Percentiles rank a stretch among this genome's conserved stretches.
Conservation (phyloP, 2,888 invertebrate species). For the Cheilosia scutellata region DNA sequence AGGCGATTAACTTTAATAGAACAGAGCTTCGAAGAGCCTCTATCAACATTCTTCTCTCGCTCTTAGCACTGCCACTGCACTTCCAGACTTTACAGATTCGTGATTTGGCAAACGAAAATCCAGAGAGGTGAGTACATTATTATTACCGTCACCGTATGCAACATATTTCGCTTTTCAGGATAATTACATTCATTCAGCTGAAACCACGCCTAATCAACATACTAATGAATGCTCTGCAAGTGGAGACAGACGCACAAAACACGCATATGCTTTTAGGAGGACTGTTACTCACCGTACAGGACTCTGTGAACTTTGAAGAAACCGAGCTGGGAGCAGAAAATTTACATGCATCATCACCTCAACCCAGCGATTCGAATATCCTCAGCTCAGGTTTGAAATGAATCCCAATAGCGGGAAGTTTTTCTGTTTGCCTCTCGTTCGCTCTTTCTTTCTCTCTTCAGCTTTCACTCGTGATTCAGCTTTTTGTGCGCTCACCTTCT, state of each 20-base stretch:
- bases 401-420: constrained; percentile 20
- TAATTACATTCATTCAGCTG: constrained; percentile 88
- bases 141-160: constrained; percentile 61
- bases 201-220: constrained; percentile 92
- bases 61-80: constrained; percentile 96
- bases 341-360: constrained; percentile 85
- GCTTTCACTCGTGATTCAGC: constrained; percentile 72
- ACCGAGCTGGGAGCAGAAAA: constrained; percentile 87
- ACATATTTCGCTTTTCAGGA: constrained; percentile 76
- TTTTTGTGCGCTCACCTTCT: constrained; percentile 72
- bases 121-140: constrained; percentile 83
- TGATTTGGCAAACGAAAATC: constrained; percentile 87
- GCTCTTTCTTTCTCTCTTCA: constrained; percentile 61
- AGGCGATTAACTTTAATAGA: constrained; percentile 86
- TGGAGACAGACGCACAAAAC: constrained; percentile 93
- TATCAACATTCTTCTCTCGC: constrained; percentile 94
- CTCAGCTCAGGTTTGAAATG: constrained; percentile 88
- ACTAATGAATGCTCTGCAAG: constrained; percentile 92
- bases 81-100: constrained; percentile 91
- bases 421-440: constrained; percentile 55
- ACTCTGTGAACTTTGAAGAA: constrained; percentile 91
- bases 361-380: constrained; percentile 85
- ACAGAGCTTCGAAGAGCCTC: constrained; percentile 95
- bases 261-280: constrained; percentile 95
- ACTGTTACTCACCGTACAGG: constrained; percentile 90